Evolutionary conservation across 2,797 vertebrate genomes (phyloP), one percentile per base, ranked within the genome.

Genomic region (Leucoraja ocellata): DNA sequence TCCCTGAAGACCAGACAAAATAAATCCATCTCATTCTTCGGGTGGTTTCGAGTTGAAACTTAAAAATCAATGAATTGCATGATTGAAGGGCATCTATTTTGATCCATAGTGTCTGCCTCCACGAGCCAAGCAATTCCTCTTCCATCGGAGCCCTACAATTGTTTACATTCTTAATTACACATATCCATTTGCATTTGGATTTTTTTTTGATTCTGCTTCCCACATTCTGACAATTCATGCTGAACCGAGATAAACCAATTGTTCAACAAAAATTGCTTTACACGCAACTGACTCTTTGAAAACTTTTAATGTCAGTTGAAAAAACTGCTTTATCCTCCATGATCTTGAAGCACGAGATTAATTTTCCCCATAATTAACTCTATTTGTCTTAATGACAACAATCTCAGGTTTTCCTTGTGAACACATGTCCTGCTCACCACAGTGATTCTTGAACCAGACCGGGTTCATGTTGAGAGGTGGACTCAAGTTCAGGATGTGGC

Each of bases 381-480:
- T 21, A 13, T n/a, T 18, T 23, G 16, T 9, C 68, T 18, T 0
- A 23, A 88, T 63, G 63, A 78, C n/a, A 36, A 36, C 61, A 88
- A 88, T 9, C 16, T 63, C 63, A 65, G 10, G 2, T 88, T 63
- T 2, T n/a, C 58, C 1, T 16, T 8, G 58, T 54, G n/a, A 39
- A 73, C 1, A 36, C 4, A 14, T 23, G 78, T 93, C 77, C 18
- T 80, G 95, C 97, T 96, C 96, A 99, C 99, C 99, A 94, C 98
- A 98, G 94, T 99, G 98, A 95, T 98, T 98, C 96, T 98, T 99
- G 95, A 99, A 99, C 99, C 99, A 99, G 92, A 98, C 0, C 4
- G 99, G 98, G 94, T 98, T 98, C 86, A 99, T 94, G 95, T 99
- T 99, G 94, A 99, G 96, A 0, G 99, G 99, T 16, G 99, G 99